Evolutionary conservation across 2,113 vertebrate species (phyloP).

Genomic region (Prunella fulvescens): DNA sequence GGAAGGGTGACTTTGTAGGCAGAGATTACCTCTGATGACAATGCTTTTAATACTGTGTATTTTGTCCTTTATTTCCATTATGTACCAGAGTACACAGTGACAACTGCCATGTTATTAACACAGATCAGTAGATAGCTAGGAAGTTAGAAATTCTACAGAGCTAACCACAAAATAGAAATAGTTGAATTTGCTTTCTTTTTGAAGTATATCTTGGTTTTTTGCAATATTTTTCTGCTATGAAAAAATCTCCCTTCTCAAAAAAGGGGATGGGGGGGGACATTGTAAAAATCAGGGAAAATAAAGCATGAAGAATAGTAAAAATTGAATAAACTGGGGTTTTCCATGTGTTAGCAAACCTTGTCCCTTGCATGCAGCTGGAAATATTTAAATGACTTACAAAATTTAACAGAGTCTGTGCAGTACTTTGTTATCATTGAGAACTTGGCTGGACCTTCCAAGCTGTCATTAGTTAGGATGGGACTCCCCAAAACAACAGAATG

Average conservation of each 20-base stretch:
- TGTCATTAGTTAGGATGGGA: background rate
- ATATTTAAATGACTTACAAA: background rate
- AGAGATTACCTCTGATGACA: background rate
- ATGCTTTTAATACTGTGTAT: background rate
- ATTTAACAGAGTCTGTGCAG: background rate
- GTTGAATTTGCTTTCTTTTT: background rate
- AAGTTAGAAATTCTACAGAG: background rate
- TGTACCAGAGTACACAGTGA: background rate
- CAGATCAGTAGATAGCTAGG: background rate
- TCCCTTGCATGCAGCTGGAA: background rate
- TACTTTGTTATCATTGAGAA: background rate
- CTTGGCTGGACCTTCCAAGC: background rate
- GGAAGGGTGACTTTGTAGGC: background rate
- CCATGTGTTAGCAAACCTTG: background rate
- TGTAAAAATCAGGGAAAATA: background rate
- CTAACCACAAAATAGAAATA: background rate
- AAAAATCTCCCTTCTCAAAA: background rate
- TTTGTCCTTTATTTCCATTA: background rate
- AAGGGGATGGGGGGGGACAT: accelerated
- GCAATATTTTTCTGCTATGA: background rate
- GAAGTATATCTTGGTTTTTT: background rate
- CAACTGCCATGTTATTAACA: background rate
- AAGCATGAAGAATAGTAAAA: background rate
- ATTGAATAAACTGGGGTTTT: background rate
- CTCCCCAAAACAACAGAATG: background rate